Base-by-base conservation (phyloP, 2,888 invertebrate genomes). In the Branchellion lobata region DNA sequence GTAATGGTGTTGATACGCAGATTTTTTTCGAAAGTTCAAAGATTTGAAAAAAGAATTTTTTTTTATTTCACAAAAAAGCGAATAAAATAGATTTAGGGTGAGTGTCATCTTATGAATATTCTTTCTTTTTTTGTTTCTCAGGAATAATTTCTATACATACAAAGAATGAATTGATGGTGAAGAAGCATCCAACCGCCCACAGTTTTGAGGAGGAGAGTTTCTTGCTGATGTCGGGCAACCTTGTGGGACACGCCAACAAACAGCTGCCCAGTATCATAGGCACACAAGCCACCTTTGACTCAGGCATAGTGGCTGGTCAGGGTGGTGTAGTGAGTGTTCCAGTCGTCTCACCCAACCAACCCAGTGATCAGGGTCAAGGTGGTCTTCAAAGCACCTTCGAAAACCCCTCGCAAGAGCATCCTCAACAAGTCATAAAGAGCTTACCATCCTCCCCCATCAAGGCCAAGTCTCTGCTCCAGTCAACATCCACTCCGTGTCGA, bases 141-240 rank as follows among this genome's bases (percentile, higher is more conserved):
- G 14, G 21, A 57, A 24, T 18, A 57, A 14, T 18, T 57, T 8
- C 5, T 14, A 57, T 18, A 18, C 8, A 57, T 14, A 18, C 5
- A 57, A 57, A 57, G 21, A 57, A n/a, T n/a, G n/a, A n/a, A n/a
- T n/a, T n/a, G n/a, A n/a, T n/a, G n/a, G n/a, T n/a, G n/a, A n/a
- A n/a, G n/a, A n/a, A n/a, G n/a, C n/a, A n/a, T n/a, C n/a, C n/a
- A n/a, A n/a, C n/a, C n/a, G n/a, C n/a, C n/a, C 61, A 8, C 21
- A 57, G 61, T 5, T 57, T 57, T 57, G 61, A 57, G 24, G 61
- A 57, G 61, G 61, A 57, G n/a, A 57, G 61, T n/a, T 57, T 57
- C n/a, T n/a, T 57, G 61, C 21, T 57, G 61, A 57, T 57, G 61
- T 57, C 61, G 21, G 61, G 61, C 61, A 57, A 57, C 61, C 3